Evolutionary conservation across 2,113 vertebrate species (phyloP), one percentile per base, ranked within the genome.

Genomic region (Fregata magnificens): DNA sequence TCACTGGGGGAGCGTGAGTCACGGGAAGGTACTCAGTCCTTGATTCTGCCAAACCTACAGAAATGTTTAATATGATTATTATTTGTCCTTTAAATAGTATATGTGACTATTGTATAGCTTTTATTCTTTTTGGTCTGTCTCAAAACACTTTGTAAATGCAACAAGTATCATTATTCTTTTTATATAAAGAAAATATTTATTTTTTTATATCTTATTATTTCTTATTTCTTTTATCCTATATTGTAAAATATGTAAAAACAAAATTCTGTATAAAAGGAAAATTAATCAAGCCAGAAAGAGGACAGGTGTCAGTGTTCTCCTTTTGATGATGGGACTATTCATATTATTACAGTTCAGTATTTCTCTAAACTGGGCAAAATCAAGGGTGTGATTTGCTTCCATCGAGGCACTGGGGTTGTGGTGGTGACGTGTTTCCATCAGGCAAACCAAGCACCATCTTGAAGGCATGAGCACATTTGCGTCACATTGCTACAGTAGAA

Each of bases 391-490:
- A 76, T 80, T 88, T 94, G 13, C 25, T 25, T 83, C 50, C 50
- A 1, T 16, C 0, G 0, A 42, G 45, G 11, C 16, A 38, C 19
- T 45, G 38, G 4, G 5, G 13, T 44, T 91, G 31, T 52, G 16
- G 15, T 72, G 21, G 34, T 65, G 67, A 49, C 40, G 49, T 31
- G 13, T 66, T 89, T 82, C 25, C 62, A 55, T 29, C 16, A 86
- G 17, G 36, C 7, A 94, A 93, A 78, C 14, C 1, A 36, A 56
- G 7, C 11, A 55, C 7, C 4, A 29, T 49, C 76, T 56, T 73
- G 44, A 83, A 86, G 36, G 16, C 7, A 3, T 31, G 40, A 88
- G 31, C 18, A 62, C 10, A 55, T 71, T 93, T 90, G 9, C 72
- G 34, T 81, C 16, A 32, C 34, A 34, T 50, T 42, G 13, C 7